phyloP scores from a whole-genome alignment of 1,140 invertebrate species.

The Mesaphorura yosii region DNA sequence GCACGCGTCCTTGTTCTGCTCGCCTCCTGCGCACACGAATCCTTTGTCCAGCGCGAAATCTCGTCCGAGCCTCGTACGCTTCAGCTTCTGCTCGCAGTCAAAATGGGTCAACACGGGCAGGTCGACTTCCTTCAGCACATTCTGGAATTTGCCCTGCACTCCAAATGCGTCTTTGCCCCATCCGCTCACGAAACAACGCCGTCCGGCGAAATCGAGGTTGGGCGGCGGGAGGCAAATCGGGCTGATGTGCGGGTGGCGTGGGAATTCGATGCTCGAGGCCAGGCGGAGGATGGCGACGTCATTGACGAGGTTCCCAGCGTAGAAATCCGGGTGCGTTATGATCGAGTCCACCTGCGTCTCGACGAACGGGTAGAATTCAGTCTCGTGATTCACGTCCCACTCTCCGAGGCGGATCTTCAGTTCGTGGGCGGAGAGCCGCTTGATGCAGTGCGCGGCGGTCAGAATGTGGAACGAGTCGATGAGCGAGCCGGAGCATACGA shows the following conservation, averaged over 20 bases:
- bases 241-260: conserved; percentile 65
- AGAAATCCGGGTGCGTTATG: conserved; percentile 37
- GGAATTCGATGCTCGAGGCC: conserved; percentile 35
- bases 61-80: conserved; percentile 66
- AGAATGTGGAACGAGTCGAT: conserved; percentile 69
- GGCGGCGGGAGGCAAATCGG: conserved; percentile 75
- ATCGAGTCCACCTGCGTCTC: conserved; percentile 68
- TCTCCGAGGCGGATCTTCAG: conserved; percentile 76
- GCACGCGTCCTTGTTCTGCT: conserved; percentile 43
- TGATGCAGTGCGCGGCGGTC: conserved; percentile 47
- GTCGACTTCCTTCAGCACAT: conserved; percentile 75
- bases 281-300: conserved; percentile 39
- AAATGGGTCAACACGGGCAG: conserved; percentile 65
- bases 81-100: conserved; percentile 66
- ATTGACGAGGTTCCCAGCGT: conserved; percentile 39
- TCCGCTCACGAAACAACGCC: conserved; percentile 78
- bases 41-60: conserved; percentile 73
- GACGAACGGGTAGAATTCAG: conserved; percentile 84
- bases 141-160: conserved; percentile 75
- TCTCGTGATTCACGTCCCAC: conserved; percentile 89
- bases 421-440: conserved; percentile 42
- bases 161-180: conserved; percentile 93
- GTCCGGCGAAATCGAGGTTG: conserved; percentile 62
- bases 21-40: conserved; percentile 79
- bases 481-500: conserved; percentile 76